Conservation (phyloP, 2,113 vertebrate species). For the Aptenodytes forsteri region DNA sequence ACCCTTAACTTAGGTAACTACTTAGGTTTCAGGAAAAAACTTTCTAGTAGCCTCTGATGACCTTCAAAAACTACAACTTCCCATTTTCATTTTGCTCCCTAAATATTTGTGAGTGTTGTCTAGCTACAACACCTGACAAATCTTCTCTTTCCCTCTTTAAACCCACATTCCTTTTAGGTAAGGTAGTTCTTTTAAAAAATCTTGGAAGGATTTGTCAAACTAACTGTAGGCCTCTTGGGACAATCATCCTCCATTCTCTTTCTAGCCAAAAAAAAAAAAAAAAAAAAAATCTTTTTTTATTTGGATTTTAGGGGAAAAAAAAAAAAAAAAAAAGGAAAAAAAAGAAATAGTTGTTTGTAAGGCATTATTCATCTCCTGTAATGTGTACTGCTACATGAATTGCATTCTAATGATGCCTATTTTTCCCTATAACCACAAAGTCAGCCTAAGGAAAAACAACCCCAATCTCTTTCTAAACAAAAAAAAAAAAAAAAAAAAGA, state of each 20-base stretch:
- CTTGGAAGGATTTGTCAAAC: neutral
- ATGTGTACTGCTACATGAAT: neutral
- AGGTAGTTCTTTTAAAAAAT: neutral
- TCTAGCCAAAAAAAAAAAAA: neutral
- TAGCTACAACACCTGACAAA: neutral
- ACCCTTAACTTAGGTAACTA: rapidly evolving
- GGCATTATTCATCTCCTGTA: neutral
- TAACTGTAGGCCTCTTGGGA: neutral
- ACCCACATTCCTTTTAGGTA: neutral
- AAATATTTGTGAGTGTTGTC: neutral
- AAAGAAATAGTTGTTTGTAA: neutral
- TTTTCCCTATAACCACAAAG: neutral
- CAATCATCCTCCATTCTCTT: neutral
- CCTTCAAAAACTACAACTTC: neutral
- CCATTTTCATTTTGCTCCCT: neutral
- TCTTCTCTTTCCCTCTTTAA: neutral
- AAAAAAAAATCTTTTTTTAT: too few species aligned
- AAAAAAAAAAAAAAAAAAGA: neutral
- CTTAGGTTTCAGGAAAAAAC: neutral
- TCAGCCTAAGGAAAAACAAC: neutral
- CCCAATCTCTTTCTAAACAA: neutral
- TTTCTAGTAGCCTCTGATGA: neutral
- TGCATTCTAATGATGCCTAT: neutral
- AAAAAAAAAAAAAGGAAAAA: neutral
- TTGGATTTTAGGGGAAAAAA: too few species aligned